Percentiles rank a stretch among this genome's conserved stretches.
Evolutionary conservation across 2,888 invertebrate genomes (phyloP).

Genomic region (Tromatobia lineatoria): DNA sequence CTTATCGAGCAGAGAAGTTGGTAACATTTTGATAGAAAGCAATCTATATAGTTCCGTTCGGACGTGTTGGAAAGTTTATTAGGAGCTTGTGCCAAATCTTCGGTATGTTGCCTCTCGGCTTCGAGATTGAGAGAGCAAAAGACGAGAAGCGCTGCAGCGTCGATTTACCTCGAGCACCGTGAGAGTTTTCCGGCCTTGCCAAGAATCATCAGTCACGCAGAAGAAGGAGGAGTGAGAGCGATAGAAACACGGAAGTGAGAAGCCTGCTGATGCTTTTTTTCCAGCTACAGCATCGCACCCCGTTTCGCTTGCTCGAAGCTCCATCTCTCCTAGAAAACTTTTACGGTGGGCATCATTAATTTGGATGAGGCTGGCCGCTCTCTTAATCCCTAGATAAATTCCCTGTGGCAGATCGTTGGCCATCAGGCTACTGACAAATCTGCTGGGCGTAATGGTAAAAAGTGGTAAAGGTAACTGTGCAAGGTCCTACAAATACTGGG

Average conservation of each 20-base stretch:
- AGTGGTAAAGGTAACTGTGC: neutral
- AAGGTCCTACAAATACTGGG: neutral
- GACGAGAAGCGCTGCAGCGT: conserved; percentile 39
- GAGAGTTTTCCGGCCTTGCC: conserved; percentile 57
- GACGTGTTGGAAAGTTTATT: conserved; percentile 53
- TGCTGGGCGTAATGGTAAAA: conserved; percentile 19
- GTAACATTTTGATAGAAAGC: conserved; percentile 37
- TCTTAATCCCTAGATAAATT: conserved; percentile 65
- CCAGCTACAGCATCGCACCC: conserved; percentile 28
- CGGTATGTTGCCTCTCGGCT: conserved; percentile 35
- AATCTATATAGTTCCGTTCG: neutral
- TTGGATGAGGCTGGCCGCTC: conserved; percentile 58
- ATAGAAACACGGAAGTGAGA: conserved; percentile 57
- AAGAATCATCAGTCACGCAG: conserved; percentile 65
- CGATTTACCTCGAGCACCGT: conserved; percentile 55
- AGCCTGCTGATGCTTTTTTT: conserved; percentile 59
- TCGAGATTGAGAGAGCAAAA: conserved; percentile 22
- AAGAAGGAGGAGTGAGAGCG: conserved; percentile 51
- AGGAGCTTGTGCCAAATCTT: conserved; percentile 57
- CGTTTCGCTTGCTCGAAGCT: conserved; percentile 49
- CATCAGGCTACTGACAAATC: conserved; percentile 3
- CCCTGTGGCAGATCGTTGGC: conserved; percentile 31
- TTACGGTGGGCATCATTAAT: conserved; percentile 63
- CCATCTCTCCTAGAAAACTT: conserved; percentile 52
- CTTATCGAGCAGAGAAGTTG: neutral